Conservation (phyloP, 1,140 invertebrate genomes). For the Lordiphosa clarofinis region DNA sequence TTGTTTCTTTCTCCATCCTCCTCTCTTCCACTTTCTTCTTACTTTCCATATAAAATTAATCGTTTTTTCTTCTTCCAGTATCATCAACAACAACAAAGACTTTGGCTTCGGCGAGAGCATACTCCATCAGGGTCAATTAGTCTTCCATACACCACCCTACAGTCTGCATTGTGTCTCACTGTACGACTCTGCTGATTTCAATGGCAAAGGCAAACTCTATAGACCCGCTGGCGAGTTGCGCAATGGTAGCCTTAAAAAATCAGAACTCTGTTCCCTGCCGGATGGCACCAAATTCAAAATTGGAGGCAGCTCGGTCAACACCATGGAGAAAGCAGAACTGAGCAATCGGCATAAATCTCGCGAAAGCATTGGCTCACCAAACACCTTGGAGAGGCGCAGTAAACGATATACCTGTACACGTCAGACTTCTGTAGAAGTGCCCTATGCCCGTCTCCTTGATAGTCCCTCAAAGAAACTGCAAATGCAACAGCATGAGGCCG, state of each 20-base stretch:
- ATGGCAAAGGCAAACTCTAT: slow-evolving; percentile 71
- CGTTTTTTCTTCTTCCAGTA: slow-evolving; percentile 27
- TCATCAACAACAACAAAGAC: slow-evolving; percentile 81
- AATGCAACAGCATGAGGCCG: slow-evolving; percentile 56
- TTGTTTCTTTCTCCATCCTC: too few species aligned
- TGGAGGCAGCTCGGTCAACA: slow-evolving; percentile 33
- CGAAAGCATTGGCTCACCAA: slow-evolving; percentile 74
- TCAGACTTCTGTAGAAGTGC: slow-evolving; percentile 84
- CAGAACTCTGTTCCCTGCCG: slow-evolving; percentile 48
- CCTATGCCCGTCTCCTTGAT: slow-evolving; percentile 89
- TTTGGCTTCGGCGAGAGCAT: slow-evolving; percentile 96
- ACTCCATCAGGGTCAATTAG: slow-evolving; percentile 91
- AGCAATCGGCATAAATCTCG: slow-evolving; percentile 58
- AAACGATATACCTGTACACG: slow-evolving; percentile 70
- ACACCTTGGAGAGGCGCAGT: slow-evolving; percentile 67
- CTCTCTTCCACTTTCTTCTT: not conserved
- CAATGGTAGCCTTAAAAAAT: slow-evolving; percentile 73
- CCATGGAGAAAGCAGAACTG: slow-evolving; percentile 63
- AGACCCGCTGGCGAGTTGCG: slow-evolving; percentile 55
- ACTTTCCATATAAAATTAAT: not conserved
- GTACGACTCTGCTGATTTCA: slow-evolving; percentile 83
- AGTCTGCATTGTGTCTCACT: slow-evolving; percentile 88
- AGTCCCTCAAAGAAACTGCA: slow-evolving; percentile 80
- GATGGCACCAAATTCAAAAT: slow-evolving; percentile 69
- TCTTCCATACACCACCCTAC: slow-evolving; percentile 94